Evolutionary conservation across 2,797 vertebrate species (phyloP).

Genomic region (Brotogeris chrysoptera): DNA sequence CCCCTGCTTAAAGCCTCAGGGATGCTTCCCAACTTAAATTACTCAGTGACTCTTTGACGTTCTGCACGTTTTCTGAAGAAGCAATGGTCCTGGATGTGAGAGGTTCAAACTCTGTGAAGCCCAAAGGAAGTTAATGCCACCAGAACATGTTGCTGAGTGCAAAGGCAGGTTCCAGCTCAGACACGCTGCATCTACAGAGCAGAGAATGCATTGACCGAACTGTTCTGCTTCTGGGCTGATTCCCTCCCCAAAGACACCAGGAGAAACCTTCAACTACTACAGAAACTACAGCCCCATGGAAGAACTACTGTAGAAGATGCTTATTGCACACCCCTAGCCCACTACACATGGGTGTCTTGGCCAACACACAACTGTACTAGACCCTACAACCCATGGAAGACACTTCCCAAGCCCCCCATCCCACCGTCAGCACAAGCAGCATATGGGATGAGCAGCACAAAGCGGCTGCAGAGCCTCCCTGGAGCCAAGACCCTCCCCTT

Average conservation of each 20-base stretch:
- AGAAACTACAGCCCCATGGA: neutral
- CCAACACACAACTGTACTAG: neutral
- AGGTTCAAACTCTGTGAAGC: neutral
- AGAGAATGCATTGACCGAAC: neutral
- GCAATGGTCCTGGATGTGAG: neutral
- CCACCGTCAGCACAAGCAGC: neutral
- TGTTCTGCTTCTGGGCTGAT: neutral
- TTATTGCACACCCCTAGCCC: neutral
- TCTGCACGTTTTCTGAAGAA: neutral
- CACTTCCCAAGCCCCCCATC: neutral
- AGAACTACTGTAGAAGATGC: neutral
- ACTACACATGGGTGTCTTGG: neutral
- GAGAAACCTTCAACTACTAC: neutral
- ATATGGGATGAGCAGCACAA: neutral
- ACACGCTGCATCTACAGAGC: rapidly evolving
- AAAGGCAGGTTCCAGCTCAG: neutral
- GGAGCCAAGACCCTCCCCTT: neutral
- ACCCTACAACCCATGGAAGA: neutral
- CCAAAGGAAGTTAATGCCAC: neutral
- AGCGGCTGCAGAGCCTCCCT: neutral
- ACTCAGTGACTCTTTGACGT: rapidly evolving
- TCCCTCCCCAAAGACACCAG: neutral
- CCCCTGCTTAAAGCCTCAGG: neutral
- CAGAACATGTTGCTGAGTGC: neutral
- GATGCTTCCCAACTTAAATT: neutral